phyloP scores from a whole-genome alignment of 2,113 vertebrate species.

The Collichthys lucidus region DNA sequence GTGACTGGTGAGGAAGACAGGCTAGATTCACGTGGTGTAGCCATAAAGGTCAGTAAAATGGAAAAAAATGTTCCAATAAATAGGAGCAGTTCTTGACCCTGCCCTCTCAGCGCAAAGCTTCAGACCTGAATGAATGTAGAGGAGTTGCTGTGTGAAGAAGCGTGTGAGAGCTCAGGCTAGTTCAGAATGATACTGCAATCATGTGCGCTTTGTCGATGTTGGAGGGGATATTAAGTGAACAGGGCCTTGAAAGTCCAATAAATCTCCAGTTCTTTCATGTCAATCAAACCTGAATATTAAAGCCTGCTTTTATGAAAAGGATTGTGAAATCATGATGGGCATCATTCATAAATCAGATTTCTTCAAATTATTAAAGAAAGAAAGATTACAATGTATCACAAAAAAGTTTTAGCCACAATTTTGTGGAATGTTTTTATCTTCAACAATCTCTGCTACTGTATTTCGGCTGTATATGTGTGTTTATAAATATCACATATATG shows the following conservation, averaged over 20 bases:
- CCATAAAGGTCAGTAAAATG: constrained; percentile 36
- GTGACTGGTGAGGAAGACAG: constrained; percentile 41
- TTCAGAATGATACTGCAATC: constrained; percentile 4
- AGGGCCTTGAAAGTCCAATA: constrained; percentile 13
- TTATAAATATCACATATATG: background rate
- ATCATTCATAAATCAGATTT: background rate
- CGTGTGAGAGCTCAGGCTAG: background rate
- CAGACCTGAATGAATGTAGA: constrained; percentile 39
- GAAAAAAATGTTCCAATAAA: constrained; percentile 37
- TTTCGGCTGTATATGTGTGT: background rate
- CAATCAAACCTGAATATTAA: background rate
- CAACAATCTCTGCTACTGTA: background rate
- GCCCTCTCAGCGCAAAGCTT: constrained; percentile 37
- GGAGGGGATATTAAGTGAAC: background rate
- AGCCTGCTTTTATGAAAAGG: background rate
- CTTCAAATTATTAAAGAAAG: background rate
- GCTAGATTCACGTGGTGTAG: constrained; percentile 21
- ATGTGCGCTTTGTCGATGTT: constrained; percentile 6
- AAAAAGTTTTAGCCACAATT: background rate
- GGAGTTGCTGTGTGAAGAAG: constrained; percentile 3
- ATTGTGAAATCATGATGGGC: background rate
- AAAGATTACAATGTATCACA: background rate
- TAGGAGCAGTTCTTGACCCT: constrained; percentile 51
- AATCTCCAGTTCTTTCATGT: background rate
- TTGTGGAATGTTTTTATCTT: background rate